Base-by-base conservation (phyloP, 2,888 invertebrate species). In the Tortricodes alternella region DNA sequence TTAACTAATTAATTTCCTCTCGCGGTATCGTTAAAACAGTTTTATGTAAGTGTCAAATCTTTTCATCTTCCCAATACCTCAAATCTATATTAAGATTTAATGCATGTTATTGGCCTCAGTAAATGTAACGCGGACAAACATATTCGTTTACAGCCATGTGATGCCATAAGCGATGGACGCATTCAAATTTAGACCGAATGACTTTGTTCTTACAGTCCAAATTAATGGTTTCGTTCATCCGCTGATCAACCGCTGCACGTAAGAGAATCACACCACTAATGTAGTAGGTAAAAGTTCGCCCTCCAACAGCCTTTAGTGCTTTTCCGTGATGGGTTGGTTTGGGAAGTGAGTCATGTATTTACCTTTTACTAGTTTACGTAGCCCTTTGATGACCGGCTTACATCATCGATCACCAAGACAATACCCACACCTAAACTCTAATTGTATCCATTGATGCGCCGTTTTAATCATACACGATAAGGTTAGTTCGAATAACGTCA, bases 361-460 rank as follows among this genome's bases (percentile, higher is more conserved):
- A 51, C 48, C 51, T 53, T 11, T 49, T 51, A 27, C 48, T 59
- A 56, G 57, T 61, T 59, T 38, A 58, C 29, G 38, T 48, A 38
- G 34, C 32, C 15, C 24, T 59, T 58, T 44, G 48, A 53, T 55
- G 55, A 56, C 38, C 37, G 51, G 52, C 37, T 62, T 61, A 61
- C 62, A 57, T 63, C 64, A 62, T 62, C 60, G 49, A 52, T 55
- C 53, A 53, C 37, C 39, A 34, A 58, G 39, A 50, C 57, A 46
- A 60, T 51, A 48, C 29, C 7, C 3, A 19, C 44, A 44, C 27
- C 46, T 34, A 23, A 15, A 46, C 49, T 50, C n/a, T 41, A 27
- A 48, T 48, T 41, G 46, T 41, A 27, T 35, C 24, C 41, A 46
- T 46, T 29, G 37, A 48, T 48, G 39, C 13, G n/a, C 15, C 35